Conservation (phyloP, 2,113 vertebrate species). For the Melierax canorus region DNA sequence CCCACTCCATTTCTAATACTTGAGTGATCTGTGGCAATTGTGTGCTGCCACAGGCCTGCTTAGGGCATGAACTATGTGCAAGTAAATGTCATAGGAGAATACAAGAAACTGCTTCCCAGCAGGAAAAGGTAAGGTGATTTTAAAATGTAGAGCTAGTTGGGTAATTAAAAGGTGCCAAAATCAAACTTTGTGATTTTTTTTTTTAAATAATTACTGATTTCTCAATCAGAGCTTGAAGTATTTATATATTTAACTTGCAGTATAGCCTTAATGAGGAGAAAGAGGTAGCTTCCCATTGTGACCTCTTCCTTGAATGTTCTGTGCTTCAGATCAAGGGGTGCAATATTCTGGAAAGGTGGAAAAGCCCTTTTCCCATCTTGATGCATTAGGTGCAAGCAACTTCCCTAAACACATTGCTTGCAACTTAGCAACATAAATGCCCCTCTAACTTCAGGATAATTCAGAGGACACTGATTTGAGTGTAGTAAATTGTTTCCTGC, state of each 20-base stretch:
- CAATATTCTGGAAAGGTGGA: background rate
- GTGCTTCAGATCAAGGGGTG: background rate
- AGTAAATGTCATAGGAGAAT: background rate
- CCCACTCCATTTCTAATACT: fast-evolving
- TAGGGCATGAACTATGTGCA: background rate
- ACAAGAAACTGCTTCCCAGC: background rate
- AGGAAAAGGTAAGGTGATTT: background rate
- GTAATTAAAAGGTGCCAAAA: background rate
- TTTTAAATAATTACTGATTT: background rate
- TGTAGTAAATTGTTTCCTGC: background rate
- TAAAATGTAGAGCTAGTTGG: background rate
- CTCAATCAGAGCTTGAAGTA: background rate
- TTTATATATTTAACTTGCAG: background rate
- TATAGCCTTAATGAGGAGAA: background rate
- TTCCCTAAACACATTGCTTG: background rate
- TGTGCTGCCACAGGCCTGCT: background rate
- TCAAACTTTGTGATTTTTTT: background rate
- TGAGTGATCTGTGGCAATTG: background rate
- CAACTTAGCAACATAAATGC: background rate
- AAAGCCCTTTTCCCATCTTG: background rate
- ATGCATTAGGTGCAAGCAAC: background rate
- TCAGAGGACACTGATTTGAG: background rate
- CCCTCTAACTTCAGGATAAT: background rate
- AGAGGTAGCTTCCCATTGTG: background rate
- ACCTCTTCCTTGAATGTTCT: background rate